Evolutionary conservation across 1,140 invertebrate genomes (phyloP), one percentile per base, ranked within the genome.

Genomic region (Heliconius congener): DNA sequence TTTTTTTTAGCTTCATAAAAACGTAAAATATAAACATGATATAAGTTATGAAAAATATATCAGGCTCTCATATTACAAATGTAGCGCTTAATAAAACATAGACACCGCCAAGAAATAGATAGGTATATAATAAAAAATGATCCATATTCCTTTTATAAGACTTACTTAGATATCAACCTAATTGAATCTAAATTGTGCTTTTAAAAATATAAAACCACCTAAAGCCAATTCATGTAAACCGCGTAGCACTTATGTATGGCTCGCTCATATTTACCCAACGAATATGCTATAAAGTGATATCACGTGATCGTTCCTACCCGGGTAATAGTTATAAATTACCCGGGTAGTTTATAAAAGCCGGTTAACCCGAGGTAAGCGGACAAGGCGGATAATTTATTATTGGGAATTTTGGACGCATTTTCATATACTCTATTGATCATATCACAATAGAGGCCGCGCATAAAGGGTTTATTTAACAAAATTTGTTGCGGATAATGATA

Each of bases 241-340:
- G 66, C 82, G 73, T 27, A 39, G 73, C 73, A 81, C 77, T 81
- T 81, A 81, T 74, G 50, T 74, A 81, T 78, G 80, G 83, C 79
- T 79, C 88, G 86, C 87, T 93, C 91, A 93, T 92, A 94, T 94
- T 94, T 93, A 94, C 89, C 83, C 85, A 82, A 60, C 86, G 90
- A 93, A 93, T 93, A 93, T 86, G 90, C 92, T 89, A 93, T 94
- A 94, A 94, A 94, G 90, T 94, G 91, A 94, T 94, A 94, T 93
- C 93, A 93, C 91, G 90, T 94, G 93, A 94, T 94, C 93, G 92
- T 90, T 92, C 90, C 89, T 89, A 85, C 84, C 85, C 87, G 88
- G 89, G 91, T 94, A 93, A 94, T 94, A 94, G 93, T 94, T 94
- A 94, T 94, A 94, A 94, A 94, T 92, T 94, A 94, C 91, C 85